Base-by-base conservation (phyloP, 2,113 vertebrate species). In the Pimephales promelas region DNA sequence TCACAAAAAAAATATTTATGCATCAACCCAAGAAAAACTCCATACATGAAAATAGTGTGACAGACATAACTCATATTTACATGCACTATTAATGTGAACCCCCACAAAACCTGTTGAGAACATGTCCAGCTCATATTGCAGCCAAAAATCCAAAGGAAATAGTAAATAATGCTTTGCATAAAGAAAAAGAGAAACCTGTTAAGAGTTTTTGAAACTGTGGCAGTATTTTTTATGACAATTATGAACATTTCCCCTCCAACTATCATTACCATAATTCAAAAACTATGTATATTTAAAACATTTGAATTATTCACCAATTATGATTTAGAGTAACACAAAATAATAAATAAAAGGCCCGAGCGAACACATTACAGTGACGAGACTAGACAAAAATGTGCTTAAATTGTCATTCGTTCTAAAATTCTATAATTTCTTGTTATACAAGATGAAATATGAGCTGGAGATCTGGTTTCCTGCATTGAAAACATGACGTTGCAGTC, bases 51-150 rank as follows among this genome's bases (percentile, higher is more conserved):
- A 66, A 31, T 66, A 72, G 20, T 3, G 7, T 26, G 6, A 66
- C 14, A 73, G 24, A 18, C 36, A 43, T 6, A 75, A 16, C 45
- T 56, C 28, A 64, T 81, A 84, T 84, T 84, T 84, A 62, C 78
- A 86, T 24, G 34, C 49, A 75, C 18, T 20, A 54, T 31, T 52
- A 74, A 52, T 18, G 45, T n/a, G 6, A 22, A 22, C 49, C 16
- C 18, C 16, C 40, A 9, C 18, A 10, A 34, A 24, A 57, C 31
- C 10, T 36, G 52, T 11, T 0, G 2, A 57, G 20, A 76, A 36
- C 52, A 36, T 8, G 31, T 4, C 57, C 57, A 26, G 57, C 10
- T 24, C 40, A 45, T 71, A 72, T 47, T 3, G 24, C 68, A 71
- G 11, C 5, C 14, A 7, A 5, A 73, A 18, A 49, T 18, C 14